Percentiles rank a stretch among this genome's conserved stretches.
Conservation (phyloP, 2,797 vertebrate species). For the Tapera naevia region DNA sequence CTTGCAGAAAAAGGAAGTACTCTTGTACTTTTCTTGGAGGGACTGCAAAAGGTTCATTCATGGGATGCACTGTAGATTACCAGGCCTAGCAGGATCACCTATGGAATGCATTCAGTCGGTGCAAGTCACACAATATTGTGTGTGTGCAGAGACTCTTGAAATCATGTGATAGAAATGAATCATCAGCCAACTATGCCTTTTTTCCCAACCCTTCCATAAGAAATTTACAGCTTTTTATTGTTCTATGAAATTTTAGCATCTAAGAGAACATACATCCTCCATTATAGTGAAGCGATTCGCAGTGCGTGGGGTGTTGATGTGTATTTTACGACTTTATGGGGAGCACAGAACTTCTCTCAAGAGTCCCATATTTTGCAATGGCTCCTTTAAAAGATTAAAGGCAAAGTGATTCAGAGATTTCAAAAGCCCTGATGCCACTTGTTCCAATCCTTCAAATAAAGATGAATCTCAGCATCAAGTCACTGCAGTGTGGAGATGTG, state of each 20-base stretch:
- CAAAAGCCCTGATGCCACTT: background rate
- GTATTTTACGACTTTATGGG: conserved; percentile 20
- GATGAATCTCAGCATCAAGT: background rate
- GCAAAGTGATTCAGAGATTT: background rate
- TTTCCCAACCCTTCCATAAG: background rate
- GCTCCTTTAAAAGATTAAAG: conserved; percentile 24
- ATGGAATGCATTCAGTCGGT: background rate
- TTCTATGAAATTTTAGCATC: conserved; percentile 16
- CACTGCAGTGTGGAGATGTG: background rate
- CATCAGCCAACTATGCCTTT: background rate
- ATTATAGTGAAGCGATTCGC: conserved; percentile 39
- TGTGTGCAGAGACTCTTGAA: background rate
- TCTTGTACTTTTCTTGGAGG: conserved; percentile 9
- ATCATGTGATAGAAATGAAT: conserved; percentile 1
- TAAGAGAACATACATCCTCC: conserved; percentile 3
- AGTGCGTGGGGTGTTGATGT: background rate
- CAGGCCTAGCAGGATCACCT: background rate
- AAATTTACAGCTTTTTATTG: conserved; percentile 5
- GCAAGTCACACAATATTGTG: background rate
- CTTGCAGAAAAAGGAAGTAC: conserved; percentile 43
- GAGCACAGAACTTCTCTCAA: conserved; percentile 8
- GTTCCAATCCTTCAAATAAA: background rate
- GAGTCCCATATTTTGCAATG: conserved; percentile 15
- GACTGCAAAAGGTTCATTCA: background rate
- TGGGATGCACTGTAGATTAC: conserved; percentile 11